Evolutionary conservation across 2,797 vertebrate species (phyloP), one percentile per base, ranked within the genome.

Genomic region (Pelobates cultripes): DNA sequence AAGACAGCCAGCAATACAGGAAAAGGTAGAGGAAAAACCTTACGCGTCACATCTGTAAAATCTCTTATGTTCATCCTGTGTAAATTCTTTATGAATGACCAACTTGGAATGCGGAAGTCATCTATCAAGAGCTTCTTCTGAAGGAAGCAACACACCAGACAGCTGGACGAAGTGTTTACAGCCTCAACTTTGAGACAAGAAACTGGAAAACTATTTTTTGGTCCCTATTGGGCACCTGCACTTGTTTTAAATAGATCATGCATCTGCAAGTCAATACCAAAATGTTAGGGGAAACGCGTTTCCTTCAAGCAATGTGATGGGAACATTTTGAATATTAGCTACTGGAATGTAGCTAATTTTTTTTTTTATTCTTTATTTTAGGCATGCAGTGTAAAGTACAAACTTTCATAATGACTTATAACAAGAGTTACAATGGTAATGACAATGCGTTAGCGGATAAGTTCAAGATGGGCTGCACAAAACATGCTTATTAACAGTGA

Each of bases 81-180:
- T 9, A 71, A 64, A 83, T 83, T 79, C 82, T 57, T 79, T n/a
- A 13, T 14, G 64, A 70, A 70, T 75, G 53, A 70, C 17, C 66
- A n/a, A 3, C 72, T 13, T 41, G 82, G 82, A 83, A 83, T 83
- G 77, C 57, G 82, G 82, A 83, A 79, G 75, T 45, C 40, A 53
- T 70, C 57, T 40, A 75, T 71, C 77, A 78, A 15, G 42, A 40
- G 61, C 17, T 28, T 51, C 69, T 72, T 55, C 69, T 2, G 3
- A 55, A 57, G 63, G 61, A 76, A 51, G 51, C 45, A 67, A 72
- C 60, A 43, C 57, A 53, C 40, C 53, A 7, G 28, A 42, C 73
- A 44, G 74, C 66, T 47, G 71, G 70, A 4, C 60, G 9, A 43
- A 43, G 41, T 44, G 43, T 61, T 43, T 69, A 74, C 66, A 40